Evolutionary conservation across 2,113 vertebrate genomes (phyloP), one percentile per base, ranked within the genome.

Genomic region (Mirza zaza): DNA sequence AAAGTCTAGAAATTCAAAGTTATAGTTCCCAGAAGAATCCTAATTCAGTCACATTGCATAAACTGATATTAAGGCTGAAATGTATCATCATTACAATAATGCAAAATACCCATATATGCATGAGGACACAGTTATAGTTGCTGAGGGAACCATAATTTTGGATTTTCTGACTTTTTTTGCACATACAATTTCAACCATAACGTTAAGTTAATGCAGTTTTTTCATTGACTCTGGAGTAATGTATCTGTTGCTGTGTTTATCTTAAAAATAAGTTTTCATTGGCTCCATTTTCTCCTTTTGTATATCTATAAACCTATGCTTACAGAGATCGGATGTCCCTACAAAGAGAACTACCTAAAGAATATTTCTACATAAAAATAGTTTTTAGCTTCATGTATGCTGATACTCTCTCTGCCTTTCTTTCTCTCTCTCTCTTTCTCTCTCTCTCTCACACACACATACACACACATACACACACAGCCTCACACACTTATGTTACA

Each of bases 281-380:
- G 76, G 61, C n/a, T 96, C 39, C 34, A 57, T 84, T 81, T 91
- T 93, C 95, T 90, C 86, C 86, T 70, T 89, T 27, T 68, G 1
- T 95, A n/a, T 92, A 73, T 95, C 94, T 97, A 29, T 94, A 96
- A 95, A 94, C 75, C 71, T 71, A 81, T n/a, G n/a, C 87, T 97
- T 96, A 96, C n/a, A 97, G 13, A 96, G 96, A 98, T 98, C 95
- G 97, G 97, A 97, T 97, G 87, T 98, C 88, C 98, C 96, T 98
- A 97, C 97, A 98, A 97, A 97, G 96, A 98, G 88, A 98, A 98
- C 95, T 97, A 98, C 97, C 96, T 98, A 71, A 98, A 98, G 97
- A 98, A 98, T 98, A 98, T 97, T 96, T 94, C 96, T 97, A 13
- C 95, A 95, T 95, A 98, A 98, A 98, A 98, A 98, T 98, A 98